Evolutionary conservation across 2,797 vertebrate genomes (phyloP).

Genomic region (Galagoides demidoff): DNA sequence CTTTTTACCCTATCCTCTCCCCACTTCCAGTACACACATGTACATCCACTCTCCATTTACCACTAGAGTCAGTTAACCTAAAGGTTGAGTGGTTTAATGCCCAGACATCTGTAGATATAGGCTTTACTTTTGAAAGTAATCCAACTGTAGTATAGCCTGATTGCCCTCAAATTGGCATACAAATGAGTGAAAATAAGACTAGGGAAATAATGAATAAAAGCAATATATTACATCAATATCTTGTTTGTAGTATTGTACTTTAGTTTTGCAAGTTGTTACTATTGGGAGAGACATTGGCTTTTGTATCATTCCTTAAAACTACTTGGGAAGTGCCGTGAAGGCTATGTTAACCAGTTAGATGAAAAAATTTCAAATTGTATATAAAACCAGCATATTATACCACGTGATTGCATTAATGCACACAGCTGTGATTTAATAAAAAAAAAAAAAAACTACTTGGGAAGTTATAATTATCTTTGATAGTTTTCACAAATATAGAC

Average conservation of each 20-base stretch:
- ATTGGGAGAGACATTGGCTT: not conserved
- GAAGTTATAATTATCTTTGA: not conserved
- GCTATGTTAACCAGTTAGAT: too few relatives aligned
- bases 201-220: not conserved
- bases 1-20: not conserved
- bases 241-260: not conserved
- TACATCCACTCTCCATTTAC: not conserved
- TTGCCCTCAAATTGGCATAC: not conserved
- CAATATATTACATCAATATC: not conserved
- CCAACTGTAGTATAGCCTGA: not conserved
- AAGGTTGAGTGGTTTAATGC: not conserved
- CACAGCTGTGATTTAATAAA: too few relatives aligned
- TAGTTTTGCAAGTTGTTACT: not conserved
- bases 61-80: not conserved
- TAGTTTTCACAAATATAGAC: not conserved
- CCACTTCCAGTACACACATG: not conserved
- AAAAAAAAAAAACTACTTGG: not conserved
- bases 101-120: not conserved
- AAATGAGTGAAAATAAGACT: not conserved
- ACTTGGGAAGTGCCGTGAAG: not conserved
- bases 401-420: too few relatives aligned
- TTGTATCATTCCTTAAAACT: not conserved
- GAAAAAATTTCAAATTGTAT: too few relatives aligned
- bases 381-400: too few relatives aligned
- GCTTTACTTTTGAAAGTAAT: not conserved